Conservation (phyloP, 2,113 vertebrate species). For the Porphyrio hochstetteri region DNA sequence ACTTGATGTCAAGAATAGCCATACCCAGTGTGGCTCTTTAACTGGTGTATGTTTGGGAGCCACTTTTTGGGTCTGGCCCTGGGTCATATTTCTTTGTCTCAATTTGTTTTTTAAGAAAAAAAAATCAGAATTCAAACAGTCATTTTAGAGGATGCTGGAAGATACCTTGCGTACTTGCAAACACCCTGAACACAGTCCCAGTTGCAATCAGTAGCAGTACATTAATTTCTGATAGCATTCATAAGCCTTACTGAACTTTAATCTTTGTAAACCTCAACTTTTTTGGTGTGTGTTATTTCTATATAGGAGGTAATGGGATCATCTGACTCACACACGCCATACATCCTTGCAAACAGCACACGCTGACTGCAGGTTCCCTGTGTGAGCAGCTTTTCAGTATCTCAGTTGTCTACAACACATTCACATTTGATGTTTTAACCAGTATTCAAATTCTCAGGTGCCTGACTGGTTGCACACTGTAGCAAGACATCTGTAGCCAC, state of each 20-base stretch:
- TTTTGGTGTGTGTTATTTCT: neutral
- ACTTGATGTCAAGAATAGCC: neutral
- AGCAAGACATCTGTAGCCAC: neutral
- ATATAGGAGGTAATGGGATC: neutral
- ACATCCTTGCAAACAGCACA: neutral
- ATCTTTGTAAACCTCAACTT: neutral
- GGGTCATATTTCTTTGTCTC: neutral
- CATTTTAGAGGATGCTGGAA: neutral
- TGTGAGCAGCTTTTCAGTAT: neutral
- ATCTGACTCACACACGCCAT: accelerated
- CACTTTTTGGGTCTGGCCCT: neutral
- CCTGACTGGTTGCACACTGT: neutral
- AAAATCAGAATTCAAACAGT: neutral
- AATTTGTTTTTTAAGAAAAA: neutral
- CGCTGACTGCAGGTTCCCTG: neutral
- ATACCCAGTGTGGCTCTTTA: neutral
- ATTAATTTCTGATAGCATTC: neutral
- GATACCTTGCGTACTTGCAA: neutral
- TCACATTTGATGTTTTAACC: neutral
- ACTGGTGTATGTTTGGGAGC: neutral
- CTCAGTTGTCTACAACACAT: neutral
- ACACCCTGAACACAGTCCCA: accelerated
- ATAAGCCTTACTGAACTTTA: neutral
- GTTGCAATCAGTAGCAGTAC: neutral
- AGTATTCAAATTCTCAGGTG: neutral